phyloP scores from a whole-genome alignment of 2,888 invertebrate species.

The Watsonalla cultraria region DNA sequence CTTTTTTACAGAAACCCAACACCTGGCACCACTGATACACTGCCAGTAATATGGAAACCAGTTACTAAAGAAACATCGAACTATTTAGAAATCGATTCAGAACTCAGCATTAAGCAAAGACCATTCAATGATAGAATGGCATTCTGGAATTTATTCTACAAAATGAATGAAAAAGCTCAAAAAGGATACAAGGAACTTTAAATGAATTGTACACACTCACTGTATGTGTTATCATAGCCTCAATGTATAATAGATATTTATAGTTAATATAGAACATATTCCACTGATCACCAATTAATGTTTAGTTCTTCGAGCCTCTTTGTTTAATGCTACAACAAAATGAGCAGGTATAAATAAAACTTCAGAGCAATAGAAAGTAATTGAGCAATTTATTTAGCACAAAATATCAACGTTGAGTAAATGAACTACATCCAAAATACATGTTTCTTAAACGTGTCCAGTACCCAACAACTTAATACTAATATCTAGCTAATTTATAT shows the following conservation, averaged over 20 bases:
- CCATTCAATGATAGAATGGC: slow-evolving; percentile 31
- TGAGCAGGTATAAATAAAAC: too few relatives aligned
- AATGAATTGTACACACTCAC: neutral
- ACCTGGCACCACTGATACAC: slow-evolving; percentile 26
- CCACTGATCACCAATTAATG: too few relatives aligned
- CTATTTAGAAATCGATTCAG: slow-evolving; percentile 28
- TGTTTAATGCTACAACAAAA: too few relatives aligned
- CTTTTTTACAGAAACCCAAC: slow-evolving; percentile 34
- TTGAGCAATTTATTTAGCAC: slow-evolving; percentile 9
- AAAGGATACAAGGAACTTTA: slow-evolving; percentile 13
- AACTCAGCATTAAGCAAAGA: slow-evolving; percentile 24
- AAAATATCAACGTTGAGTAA: slow-evolving; percentile 47
- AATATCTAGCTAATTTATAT: slow-evolving; percentile 8
- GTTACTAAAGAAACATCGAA: slow-evolving; percentile 18
- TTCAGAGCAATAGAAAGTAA: neutral
- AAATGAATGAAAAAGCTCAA: slow-evolving; percentile 20
- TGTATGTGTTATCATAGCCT: neutral
- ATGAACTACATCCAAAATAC: slow-evolving; percentile 62
- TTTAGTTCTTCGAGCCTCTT: too few relatives aligned
- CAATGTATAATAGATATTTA: neutral
- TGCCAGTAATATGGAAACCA: slow-evolving; percentile 31
- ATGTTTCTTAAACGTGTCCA: slow-evolving; percentile 60
- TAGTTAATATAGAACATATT: too few relatives aligned
- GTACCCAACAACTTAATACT: slow-evolving; percentile 52
- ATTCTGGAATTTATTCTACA: slow-evolving; percentile 40